Percentiles rank a stretch among this genome's conserved stretches.
These are phyloP conservation scores for Ageneiosus marmoratus DNA, from an alignment of 2,113 vertebrate species.

Conservation along the genomic window DNA sequence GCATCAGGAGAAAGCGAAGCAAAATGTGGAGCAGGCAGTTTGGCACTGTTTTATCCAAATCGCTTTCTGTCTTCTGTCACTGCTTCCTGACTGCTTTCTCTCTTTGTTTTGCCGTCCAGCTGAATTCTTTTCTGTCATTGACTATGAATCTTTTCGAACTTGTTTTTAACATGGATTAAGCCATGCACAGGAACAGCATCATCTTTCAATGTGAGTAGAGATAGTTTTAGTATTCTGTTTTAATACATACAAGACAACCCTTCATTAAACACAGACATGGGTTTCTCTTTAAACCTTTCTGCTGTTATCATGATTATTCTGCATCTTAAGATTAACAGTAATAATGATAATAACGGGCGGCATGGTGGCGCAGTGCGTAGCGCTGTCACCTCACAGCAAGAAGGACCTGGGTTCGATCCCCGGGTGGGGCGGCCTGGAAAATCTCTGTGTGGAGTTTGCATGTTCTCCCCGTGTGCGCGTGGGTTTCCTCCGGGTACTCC, in stretches of 20 bases:
- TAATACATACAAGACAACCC: neutral
- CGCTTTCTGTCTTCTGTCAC: slow-evolving; percentile 11
- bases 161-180: neutral
- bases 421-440: too few relatives aligned
- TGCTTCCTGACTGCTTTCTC: slow-evolving; percentile 14
- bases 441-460: too few relatives aligned
- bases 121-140: neutral
- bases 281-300: too few relatives aligned
- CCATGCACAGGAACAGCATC: neutral
- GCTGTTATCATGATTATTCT: neutral
- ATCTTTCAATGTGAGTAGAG: neutral
- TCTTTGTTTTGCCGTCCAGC: slow-evolving; percentile 3
- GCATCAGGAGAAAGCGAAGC: slow-evolving; percentile 24
- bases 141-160: neutral
- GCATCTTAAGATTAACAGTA: neutral
- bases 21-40: slow-evolving; percentile 12
- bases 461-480: too few relatives aligned
- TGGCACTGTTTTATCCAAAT: slow-evolving; percentile 21
- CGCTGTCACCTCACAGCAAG: too few relatives aligned
- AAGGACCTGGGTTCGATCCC: too few relatives aligned
- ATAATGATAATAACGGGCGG: too few relatives aligned
- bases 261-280: neutral
- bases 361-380: too few relatives aligned
- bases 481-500: too few relatives aligned
- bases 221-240: neutral